phyloP scores from a whole-genome alignment of 2,888 invertebrate genomes.

The Acanthosoma haemorrhoidale region DNA sequence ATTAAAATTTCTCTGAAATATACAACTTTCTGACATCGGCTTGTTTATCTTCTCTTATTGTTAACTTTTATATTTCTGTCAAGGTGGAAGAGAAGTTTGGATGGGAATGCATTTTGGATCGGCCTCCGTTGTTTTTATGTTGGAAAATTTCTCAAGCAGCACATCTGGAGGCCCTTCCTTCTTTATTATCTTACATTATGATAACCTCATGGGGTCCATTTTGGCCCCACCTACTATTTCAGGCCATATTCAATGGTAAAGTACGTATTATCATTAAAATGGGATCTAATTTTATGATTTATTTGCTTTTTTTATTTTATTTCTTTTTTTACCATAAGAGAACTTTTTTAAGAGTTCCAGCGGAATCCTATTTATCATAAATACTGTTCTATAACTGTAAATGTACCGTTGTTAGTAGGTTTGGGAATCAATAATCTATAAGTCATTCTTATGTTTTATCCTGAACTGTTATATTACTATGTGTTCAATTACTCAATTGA shows the following conservation, averaged over 20 bases:
- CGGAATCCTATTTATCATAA: neutral
- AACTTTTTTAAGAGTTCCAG: neutral
- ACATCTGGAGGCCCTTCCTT: constrained; percentile 28
- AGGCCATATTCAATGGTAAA: constrained; percentile 19
- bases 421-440: no score
- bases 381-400: no score
- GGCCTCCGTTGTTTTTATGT: constrained; percentile 28
- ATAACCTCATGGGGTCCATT: constrained; percentile 18
- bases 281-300: constrained; percentile 17
- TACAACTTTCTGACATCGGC: constrained; percentile 2
- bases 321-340: neutral
- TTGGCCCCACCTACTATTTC: constrained; percentile 24
- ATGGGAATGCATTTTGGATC: constrained; percentile 31
- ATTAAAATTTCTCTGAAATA: constrained; percentile 2
- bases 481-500: no score
- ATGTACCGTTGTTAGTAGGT: no score
- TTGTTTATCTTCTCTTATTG: neutral
- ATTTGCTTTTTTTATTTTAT: neutral
- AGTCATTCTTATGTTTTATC: no score
- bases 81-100: constrained; percentile 30
- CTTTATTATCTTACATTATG: constrained; percentile 28
- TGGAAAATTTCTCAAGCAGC: constrained; percentile 25
- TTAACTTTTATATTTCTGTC: constrained; percentile 28
- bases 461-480: no score
- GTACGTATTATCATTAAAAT: constrained; percentile 19